These are phyloP conservation scores for Sphenodon punctatus DNA, from an alignment of 2,797 vertebrate species.

Conservation along the genomic window DNA sequence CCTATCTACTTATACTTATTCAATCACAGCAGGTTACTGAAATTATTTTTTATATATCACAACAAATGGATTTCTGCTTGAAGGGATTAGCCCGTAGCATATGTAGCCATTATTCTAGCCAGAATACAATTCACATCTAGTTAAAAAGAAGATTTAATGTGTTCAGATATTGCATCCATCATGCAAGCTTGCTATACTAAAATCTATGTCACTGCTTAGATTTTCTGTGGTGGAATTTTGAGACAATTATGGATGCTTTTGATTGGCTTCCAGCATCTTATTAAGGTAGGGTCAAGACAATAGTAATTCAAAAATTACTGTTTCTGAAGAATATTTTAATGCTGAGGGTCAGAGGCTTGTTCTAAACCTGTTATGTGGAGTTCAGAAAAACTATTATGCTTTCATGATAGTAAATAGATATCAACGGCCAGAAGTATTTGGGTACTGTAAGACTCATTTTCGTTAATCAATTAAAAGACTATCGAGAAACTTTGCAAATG, in stretches of 20 bases:
- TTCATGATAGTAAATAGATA: neutral
- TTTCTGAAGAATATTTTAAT: neutral
- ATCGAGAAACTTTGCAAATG: neutral
- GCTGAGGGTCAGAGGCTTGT: neutral
- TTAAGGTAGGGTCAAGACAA: neutral
- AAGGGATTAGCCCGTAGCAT: constrained; percentile 42
- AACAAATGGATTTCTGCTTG: constrained; percentile 48
- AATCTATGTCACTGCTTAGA: constrained; percentile 3
- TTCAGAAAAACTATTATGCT: neutral
- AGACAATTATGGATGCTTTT: neutral
- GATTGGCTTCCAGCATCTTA: neutral
- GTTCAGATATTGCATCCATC: neutral
- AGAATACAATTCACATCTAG: constrained; percentile 30
- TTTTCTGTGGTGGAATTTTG: constrained; percentile 15
- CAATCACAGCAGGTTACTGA: neutral
- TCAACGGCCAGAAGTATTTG: neutral
- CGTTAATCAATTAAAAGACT: constrained; percentile 10
- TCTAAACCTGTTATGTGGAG: neutral
- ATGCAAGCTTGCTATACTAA: neutral
- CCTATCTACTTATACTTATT: constrained; percentile 2
- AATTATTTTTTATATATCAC: constrained; percentile 9
- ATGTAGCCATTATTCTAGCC: constrained; percentile 23
- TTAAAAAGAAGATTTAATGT: constrained; percentile 21
- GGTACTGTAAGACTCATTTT: too few species aligned
- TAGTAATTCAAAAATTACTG: neutral